phyloP scores from a whole-genome alignment of 1,140 invertebrate species.

The Drosophila watanabei region DNA sequence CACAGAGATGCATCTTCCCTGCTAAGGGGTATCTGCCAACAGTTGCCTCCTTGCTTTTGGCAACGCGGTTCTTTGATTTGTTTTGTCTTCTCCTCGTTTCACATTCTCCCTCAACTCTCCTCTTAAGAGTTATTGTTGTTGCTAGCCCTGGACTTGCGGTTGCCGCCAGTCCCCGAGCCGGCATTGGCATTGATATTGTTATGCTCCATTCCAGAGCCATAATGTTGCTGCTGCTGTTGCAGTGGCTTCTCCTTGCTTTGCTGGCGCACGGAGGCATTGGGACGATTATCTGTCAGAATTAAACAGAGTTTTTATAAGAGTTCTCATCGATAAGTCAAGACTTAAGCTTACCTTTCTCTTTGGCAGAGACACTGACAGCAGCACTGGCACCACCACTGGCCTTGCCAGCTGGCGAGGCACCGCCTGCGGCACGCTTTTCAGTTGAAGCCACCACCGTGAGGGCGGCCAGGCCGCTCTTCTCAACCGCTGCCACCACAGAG shows the following conservation, averaged over 20 bases:
- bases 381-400: constrained; percentile 22
- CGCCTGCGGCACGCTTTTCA: constrained; percentile 55
- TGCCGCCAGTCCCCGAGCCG: constrained; percentile 49
- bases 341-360: constrained; percentile 61
- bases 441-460: constrained; percentile 18
- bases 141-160: constrained; percentile 71
- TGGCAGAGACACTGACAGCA: constrained; percentile 30
- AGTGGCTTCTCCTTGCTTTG: constrained; percentile 73
- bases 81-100: background rate
- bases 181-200: constrained; percentile 54
- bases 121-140: constrained; percentile 48
- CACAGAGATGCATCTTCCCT: constrained; percentile 34
- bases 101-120: background rate
- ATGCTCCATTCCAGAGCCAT: constrained; percentile 59
- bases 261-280: constrained; percentile 66
- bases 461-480: constrained; percentile 48
- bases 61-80: constrained; percentile 26
- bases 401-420: constrained; percentile 44
- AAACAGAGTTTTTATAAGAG: background rate
- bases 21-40: constrained; percentile 46
- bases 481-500: constrained; percentile 22
- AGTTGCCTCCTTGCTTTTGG: constrained; percentile 56
- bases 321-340: background rate
- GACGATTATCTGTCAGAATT: constrained; percentile 49
- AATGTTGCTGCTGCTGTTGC: constrained; percentile 57